Percentiles rank a stretch among this genome's conserved stretches.
These are phyloP conservation scores for Chromoteleia sp. DNA, from an alignment of 2,888 invertebrate species.

Conservation along the genomic window DNA sequence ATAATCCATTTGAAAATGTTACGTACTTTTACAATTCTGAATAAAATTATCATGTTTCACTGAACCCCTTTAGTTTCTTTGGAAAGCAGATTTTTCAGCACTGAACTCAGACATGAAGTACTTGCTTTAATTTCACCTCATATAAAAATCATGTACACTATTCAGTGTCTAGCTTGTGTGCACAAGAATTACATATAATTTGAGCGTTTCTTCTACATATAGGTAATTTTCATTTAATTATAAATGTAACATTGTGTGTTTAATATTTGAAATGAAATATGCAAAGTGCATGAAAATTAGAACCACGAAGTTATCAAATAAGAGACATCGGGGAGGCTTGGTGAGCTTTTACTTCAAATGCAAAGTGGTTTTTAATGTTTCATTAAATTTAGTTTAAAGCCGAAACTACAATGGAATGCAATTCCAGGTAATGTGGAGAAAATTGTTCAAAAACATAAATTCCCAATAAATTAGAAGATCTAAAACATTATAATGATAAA, in stretches of 20 bases:
- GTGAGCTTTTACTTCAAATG: not conserved
- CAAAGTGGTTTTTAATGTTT: constrained; percentile 33
- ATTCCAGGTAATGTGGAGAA: no score
- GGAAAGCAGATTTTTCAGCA: constrained; percentile 1
- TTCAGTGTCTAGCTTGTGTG: not conserved
- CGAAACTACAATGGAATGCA: not conserved
- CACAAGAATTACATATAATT: no score
- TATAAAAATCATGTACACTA: not conserved
- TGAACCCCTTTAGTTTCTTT: constrained; percentile 7
- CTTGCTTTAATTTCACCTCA: constrained; percentile 20
- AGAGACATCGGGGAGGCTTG: no score
- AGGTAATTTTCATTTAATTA: no score
- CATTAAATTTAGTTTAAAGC: constrained; percentile 11
- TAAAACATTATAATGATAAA: no score
- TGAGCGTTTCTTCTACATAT: no score
- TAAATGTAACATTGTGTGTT: no score
- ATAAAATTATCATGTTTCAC: constrained; percentile 23
- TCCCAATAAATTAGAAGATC: no score
- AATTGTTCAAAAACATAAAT: no score
- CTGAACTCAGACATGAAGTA: not conserved
- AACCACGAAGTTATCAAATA: no score
- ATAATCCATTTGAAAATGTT: constrained; percentile 16
- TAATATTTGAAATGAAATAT: no score
- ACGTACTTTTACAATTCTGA: constrained; percentile 3
- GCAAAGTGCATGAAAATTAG: no score